A percentile compares a stretch with the other conserved stretches of the same genome.
Evolutionary conservation across 1,140 invertebrate species (phyloP).

Genomic region (Caenorhabditis latens): DNA sequence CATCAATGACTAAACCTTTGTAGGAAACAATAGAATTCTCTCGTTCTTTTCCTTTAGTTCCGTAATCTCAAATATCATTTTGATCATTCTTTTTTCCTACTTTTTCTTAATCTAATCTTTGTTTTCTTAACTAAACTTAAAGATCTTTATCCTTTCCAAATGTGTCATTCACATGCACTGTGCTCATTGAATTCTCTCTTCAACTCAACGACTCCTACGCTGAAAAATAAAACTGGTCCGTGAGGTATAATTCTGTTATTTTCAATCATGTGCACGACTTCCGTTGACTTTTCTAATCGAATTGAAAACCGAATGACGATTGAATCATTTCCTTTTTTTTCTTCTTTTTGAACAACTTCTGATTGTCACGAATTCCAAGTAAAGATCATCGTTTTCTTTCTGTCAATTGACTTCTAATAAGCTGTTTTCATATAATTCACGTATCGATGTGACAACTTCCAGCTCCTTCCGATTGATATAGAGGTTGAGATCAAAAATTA

Average conservation of each 20-base stretch:
- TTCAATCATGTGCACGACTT: conserved; percentile 3
- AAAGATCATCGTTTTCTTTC: background rate
- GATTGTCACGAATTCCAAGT: conserved; percentile 30
- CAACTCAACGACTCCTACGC: background rate
- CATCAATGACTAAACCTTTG: conserved; percentile 36
- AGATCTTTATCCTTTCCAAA: background rate
- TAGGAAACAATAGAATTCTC: background rate
- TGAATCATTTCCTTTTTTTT: background rate
- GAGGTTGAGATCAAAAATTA: no score
- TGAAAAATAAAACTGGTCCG: background rate
- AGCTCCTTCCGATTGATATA: no score
- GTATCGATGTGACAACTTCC: background rate
- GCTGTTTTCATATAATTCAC: background rate
- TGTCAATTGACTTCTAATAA: background rate
- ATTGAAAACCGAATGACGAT: background rate
- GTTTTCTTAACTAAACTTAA: background rate
- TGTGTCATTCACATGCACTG: background rate
- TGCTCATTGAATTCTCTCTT: conserved; percentile 1
- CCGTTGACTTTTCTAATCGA: conserved; percentile 42
- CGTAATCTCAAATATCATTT: background rate
- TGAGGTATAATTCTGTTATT: background rate
- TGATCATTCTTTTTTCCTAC: background rate
- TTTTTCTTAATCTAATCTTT: background rate
- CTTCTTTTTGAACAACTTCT: conserved; percentile 8
- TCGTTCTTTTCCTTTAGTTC: background rate